Conservation (phyloP, 1,140 invertebrate genomes). For the Dreissena polymorpha region DNA sequence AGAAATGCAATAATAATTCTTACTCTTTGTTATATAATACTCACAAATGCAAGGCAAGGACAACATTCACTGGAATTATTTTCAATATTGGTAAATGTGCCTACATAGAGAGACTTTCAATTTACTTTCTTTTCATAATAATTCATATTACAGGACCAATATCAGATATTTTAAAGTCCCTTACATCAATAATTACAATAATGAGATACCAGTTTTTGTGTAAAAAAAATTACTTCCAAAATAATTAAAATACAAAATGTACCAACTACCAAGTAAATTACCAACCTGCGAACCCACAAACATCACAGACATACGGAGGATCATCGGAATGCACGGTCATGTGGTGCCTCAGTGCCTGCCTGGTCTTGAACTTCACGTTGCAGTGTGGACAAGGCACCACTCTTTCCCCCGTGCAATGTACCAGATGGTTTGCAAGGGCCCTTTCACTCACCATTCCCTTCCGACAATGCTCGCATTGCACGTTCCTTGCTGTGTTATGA, state of each 20-base stretch:
- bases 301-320: conserved; percentile 38
- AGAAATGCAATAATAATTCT: too few relatives aligned
- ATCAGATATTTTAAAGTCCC: too few relatives aligned
- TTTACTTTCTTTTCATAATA: too few relatives aligned
- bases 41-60: too few relatives aligned
- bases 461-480: conserved; percentile 49
- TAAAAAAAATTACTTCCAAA: background rate
- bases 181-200: background rate
- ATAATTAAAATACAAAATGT: background rate
- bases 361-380: conserved; percentile 32
- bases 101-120: too few relatives aligned
- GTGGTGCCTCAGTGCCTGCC: conserved; percentile 17
- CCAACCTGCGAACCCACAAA: conserved; percentile 51
- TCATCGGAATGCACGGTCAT: conserved; percentile 30
- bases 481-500: conserved; percentile 14
- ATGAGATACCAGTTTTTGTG: background rate
- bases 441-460: conserved; percentile 25
- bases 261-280: background rate
- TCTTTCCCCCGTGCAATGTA: conserved; percentile 10
- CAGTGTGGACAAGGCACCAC: conserved; percentile 29
- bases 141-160: too few relatives aligned
- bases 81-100: too few relatives aligned
- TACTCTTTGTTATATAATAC: too few relatives aligned
- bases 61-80: too few relatives aligned
- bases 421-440: conserved; percentile 25